These are phyloP conservation scores for Mohoua ochrocephala DNA, from an alignment of 2,113 vertebrate genomes.

Conservation along the genomic window DNA sequence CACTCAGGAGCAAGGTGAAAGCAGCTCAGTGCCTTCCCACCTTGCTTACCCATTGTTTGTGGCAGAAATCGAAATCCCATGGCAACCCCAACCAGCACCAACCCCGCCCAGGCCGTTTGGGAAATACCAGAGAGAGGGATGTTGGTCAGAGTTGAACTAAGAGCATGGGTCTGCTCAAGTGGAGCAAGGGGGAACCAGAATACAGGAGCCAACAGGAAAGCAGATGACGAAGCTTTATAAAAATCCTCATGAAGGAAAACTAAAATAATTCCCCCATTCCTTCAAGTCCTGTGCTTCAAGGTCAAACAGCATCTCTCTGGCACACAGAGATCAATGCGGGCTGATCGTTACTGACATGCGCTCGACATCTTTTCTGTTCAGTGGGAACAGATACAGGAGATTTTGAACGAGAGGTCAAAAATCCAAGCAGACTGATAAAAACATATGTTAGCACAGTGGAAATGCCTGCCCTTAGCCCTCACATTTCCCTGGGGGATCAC, in stretches of 20 bases:
- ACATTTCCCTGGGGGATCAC: neutral
- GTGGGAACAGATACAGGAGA: neutral
- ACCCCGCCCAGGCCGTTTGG: neutral
- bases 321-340: neutral
- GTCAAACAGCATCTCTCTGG: neutral
- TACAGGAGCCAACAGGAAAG: neutral
- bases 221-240: neutral
- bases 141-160: neutral
- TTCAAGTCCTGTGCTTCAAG: neutral
- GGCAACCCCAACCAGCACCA: neutral
- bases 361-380: neutral
- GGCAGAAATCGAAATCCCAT: neutral
- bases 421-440: neutral
- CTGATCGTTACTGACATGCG: accelerated
- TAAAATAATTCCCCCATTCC: neutral
- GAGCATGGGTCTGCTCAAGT: neutral
- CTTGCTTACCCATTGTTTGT: neutral
- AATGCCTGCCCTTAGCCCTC: neutral
- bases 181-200: neutral
- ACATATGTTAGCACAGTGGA: neutral
- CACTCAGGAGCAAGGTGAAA: neutral
- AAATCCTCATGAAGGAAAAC: neutral
- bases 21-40: neutral
- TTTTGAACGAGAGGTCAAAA: neutral
- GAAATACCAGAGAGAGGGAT: neutral